These are phyloP conservation scores for Labeo rohita DNA, from an alignment of 2,113 vertebrate species.

Conservation along the genomic window DNA sequence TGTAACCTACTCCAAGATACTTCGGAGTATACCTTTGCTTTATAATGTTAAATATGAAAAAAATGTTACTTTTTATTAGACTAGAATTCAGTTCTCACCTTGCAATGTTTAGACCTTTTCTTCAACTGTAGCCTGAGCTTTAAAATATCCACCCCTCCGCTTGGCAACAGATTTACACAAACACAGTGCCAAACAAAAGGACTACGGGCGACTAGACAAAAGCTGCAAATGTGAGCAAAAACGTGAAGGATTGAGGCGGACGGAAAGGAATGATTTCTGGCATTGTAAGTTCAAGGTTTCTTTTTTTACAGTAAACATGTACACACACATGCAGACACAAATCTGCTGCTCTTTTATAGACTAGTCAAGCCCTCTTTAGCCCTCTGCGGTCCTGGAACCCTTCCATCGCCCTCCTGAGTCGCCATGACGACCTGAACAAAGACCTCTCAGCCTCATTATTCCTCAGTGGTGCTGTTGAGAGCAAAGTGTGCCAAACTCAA, in stretches of 20 bases:
- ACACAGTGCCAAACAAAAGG: not conserved
- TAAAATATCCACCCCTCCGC: not conserved
- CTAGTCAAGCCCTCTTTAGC: constrained; percentile 30
- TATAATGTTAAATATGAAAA: not conserved
- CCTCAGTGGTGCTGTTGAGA: not conserved
- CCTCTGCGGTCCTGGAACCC: constrained; percentile 37
- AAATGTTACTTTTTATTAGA: not conserved
- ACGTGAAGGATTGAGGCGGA: not conserved
- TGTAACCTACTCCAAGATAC: not conserved
- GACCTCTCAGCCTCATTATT: constrained; percentile 26
- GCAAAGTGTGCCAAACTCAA: constrained; percentile 16
- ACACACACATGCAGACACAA: constrained; percentile 31
- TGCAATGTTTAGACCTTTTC: not conserved
- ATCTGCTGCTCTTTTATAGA: constrained; percentile 45
- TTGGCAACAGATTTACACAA: constrained; percentile 10
- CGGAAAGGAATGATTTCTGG: not conserved
- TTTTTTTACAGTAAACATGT: not conserved
- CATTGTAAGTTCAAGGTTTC: not conserved
- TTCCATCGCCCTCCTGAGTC: constrained; percentile 39
- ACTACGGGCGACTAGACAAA: not conserved
- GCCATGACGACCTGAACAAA: constrained; percentile 38
- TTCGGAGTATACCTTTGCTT: not conserved
- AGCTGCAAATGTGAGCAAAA: constrained; percentile 15
- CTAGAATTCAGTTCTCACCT: not conserved
- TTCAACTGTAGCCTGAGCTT: not conserved